Evolutionary conservation across 2,113 vertebrate genomes (phyloP), one percentile per base, ranked within the genome.

Genomic region (Conger conger): DNA sequence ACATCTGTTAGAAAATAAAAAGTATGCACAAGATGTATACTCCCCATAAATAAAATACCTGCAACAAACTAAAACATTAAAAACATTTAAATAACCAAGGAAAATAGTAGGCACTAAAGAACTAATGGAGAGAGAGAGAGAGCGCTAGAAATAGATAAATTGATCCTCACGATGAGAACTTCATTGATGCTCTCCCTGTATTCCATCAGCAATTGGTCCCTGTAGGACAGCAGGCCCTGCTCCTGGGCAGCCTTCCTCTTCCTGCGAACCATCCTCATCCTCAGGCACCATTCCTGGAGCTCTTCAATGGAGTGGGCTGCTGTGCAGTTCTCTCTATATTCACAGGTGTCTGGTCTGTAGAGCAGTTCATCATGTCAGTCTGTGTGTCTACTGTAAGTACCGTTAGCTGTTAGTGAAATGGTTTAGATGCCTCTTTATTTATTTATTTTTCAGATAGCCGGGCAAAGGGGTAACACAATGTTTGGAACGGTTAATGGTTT

Each of bases 221-320:
- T 95, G 82, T 97, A 98, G 78, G 94, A 90, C 88, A 96, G 84
- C 0, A 97, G 93, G 60, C 96, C 96, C 0, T 96, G 95, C 36
- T 92, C 88, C 84, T 93, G 91, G 0, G 95, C 95, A 0, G 87
- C 82, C 78, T 88, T 89, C 87, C 90, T 95, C 57, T 94, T 94
- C 38, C 91, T 91, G 57, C 81, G 0, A 0, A 50, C 86, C 2
- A 88, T 88, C 80, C 86, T 88, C 7, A 85, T 80, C 68, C 97
- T 92, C 91, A 92, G 94, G 36, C 92, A 87, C 97, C 97, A 98
- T 87, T 99, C 97, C 89, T 94, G 89, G 77, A 97, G 94, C 83
- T 99, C 97, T 68, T 95, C 93, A 0, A 11, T 1, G 0, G 95
- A 97, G 76, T 98, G 97, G 1, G 97, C 97, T 86, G 93, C 93